phyloP scores from a whole-genome alignment of 2,113 vertebrate species.

The Leuciscus idus region DNA sequence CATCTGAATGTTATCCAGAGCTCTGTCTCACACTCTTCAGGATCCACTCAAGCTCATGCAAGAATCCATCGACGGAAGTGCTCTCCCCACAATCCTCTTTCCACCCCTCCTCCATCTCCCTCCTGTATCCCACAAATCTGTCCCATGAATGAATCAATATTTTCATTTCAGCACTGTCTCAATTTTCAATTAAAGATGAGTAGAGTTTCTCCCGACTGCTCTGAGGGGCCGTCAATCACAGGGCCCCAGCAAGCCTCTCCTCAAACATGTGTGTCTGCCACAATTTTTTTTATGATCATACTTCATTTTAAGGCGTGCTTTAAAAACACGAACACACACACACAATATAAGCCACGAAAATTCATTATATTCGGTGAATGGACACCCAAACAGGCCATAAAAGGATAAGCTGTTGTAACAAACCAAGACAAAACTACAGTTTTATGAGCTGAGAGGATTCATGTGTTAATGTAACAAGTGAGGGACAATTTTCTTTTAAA shows the following conservation, averaged over 20 bases:
- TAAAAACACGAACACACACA: not conserved
- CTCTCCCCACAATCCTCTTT: not conserved
- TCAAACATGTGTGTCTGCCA: slow-evolving; percentile 1
- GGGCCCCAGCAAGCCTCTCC: not conserved
- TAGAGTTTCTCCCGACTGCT: slow-evolving; percentile 39
- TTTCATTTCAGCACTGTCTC: slow-evolving; percentile 62
- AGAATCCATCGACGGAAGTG: slow-evolving; percentile 11
- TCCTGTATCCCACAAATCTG: slow-evolving; percentile 49
- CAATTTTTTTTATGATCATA: slow-evolving; percentile 15
- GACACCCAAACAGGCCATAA: not conserved
- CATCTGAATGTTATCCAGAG: slow-evolving; percentile 4
- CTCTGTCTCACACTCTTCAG: not conserved
- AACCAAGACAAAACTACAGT: not conserved
- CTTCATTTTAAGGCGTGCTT: slow-evolving; percentile 24
- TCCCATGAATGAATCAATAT: slow-evolving; percentile 65
- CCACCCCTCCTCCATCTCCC: slow-evolving; percentile 26
- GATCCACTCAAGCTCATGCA: slow-evolving; percentile 32
- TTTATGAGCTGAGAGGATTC: not conserved
- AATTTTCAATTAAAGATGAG: slow-evolving; percentile 60
- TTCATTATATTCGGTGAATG: slow-evolving; percentile 6
- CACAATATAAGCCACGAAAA: not conserved
- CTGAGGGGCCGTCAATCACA: slow-evolving; percentile 42
- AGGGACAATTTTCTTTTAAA: not conserved
- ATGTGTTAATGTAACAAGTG: not conserved
- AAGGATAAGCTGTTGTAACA: not conserved